These are phyloP conservation scores for Amiota mariae DNA, from an alignment of 2,888 invertebrate genomes.

Conservation along the genomic window DNA sequence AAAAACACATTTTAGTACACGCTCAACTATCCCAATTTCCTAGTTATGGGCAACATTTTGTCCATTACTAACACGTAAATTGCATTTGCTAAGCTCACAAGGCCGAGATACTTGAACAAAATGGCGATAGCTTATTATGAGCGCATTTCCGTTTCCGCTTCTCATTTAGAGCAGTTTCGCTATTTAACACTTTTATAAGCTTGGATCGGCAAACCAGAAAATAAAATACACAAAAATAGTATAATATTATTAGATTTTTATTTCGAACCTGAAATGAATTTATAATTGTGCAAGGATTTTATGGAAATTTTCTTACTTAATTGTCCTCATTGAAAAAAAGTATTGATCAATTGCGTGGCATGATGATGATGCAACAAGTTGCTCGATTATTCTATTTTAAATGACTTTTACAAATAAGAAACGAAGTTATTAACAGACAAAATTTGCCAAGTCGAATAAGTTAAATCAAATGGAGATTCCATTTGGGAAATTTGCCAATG, in stretches of 20 bases:
- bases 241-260: too few relatives aligned
- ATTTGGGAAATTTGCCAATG: conserved; percentile 15
- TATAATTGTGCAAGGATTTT: too few relatives aligned
- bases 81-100: conserved; percentile 3
- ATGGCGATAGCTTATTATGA: conserved; percentile 20
- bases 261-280: too few relatives aligned
- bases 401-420: conserved; percentile 16
- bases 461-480: background rate
- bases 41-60: background rate
- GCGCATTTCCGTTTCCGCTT: conserved; percentile 18
- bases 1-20: conserved; percentile 35
- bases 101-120: background rate
- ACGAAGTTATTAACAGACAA: background rate
- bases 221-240: too few relatives aligned
- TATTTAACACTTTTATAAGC: conserved; percentile 6
- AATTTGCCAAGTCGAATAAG: conserved; percentile 5
- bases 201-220: too few relatives aligned
- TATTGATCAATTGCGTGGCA: too few relatives aligned
- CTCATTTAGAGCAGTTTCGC: conserved; percentile 4
- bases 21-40: background rate
- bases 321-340: too few relatives aligned
- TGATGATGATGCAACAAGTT: background rate
- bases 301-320: too few relatives aligned
- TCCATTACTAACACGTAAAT: background rate
- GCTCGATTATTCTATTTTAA: conserved; percentile 3